Evolutionary conservation across 1,140 invertebrate species (phyloP), one percentile per base, ranked within the genome.

Genomic region (Drosophila ironensis): DNA sequence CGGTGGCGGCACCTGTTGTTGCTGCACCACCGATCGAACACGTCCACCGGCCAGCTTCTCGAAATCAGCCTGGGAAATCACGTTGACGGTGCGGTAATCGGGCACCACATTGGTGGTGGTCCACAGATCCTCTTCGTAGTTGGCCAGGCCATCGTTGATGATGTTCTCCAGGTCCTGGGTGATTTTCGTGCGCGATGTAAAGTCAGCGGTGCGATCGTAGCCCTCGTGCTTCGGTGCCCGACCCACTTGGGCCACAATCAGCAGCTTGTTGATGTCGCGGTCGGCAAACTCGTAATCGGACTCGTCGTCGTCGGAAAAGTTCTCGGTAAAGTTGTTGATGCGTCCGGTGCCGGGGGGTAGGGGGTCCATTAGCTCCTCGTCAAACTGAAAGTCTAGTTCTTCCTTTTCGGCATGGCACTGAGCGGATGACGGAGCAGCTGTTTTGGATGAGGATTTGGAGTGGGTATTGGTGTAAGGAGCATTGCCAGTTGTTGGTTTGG

Each of bases 321-420:
- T 90, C 59, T 93, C 92, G 11, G 95, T 95, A 86, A 98, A 98
- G 38, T 94, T 95, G 91, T 98, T 95, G 93, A 63, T 95, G 69
- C 44, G 93, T 84, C 93, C 94, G 54, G 92, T 92, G 14, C 94
- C 93, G 9, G 93, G 91, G 12, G 93, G 91, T 82, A 90, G 91
- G 52, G 93, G 91, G 53, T 93, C 92, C 66, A 97, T 95, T 27
- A 98, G 91, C 90, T 99, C 98, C 91, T 99, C 97, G 89, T 99
- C 98, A 91, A 99, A 98, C 91, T 98, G 95, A 91, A 99, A 99
- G 90, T 98, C 96, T 52, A 99, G 91, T 89, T 99, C 97, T 90
- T 98, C 97, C 57, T 94, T 93, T 89, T 94, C 93, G 72, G 92
- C 91, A 69, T 84, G 90, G 61, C 54, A 63, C 67, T 88, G 91